A percentile compares a stretch with the other conserved stretches of the same genome.
phyloP scores from a whole-genome alignment of 2,797 vertebrate species.

The Nasua narica region DNA sequence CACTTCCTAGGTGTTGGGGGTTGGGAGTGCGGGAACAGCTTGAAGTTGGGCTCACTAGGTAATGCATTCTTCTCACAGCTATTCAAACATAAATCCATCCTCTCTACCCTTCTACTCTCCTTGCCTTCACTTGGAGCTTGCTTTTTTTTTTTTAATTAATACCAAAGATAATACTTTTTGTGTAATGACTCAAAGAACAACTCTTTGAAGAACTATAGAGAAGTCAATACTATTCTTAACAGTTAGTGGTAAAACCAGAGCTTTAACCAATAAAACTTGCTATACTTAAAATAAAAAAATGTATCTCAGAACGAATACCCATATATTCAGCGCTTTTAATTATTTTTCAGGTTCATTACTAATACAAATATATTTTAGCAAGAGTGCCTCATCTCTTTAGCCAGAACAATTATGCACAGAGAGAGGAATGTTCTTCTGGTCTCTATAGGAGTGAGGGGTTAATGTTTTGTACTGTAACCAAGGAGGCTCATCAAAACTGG shows the following conservation, averaged over 20 bases:
- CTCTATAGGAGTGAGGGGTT: background rate
- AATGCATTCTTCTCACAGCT: conserved; percentile 14
- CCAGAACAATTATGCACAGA: background rate
- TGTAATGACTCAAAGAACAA: background rate
- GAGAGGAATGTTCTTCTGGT: background rate
- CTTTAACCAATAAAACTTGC: background rate
- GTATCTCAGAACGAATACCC: background rate
- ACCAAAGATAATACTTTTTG: conserved; percentile 48
- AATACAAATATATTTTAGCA: background rate
- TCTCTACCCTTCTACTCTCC: background rate
- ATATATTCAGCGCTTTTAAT: background rate
- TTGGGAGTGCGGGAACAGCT: background rate
- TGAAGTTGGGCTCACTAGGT: background rate
- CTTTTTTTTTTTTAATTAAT: background rate
- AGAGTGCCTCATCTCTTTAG: background rate
- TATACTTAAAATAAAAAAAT: conserved; percentile 19
- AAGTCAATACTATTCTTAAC: background rate
- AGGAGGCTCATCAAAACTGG: background rate
- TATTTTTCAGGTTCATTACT: background rate
- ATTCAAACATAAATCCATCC: conserved; percentile 34
- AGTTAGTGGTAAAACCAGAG: conserved; percentile 15
- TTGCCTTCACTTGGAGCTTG: conserved; percentile 20
- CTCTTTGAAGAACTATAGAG: conserved; percentile 17
- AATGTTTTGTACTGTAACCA: background rate
- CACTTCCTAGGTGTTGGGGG: background rate